A percentile compares a stretch with the other conserved stretches of the same genome.
These are phyloP conservation scores for Pelodytes ibericus DNA, from an alignment of 2,797 vertebrate genomes.

Conservation along the genomic window DNA sequence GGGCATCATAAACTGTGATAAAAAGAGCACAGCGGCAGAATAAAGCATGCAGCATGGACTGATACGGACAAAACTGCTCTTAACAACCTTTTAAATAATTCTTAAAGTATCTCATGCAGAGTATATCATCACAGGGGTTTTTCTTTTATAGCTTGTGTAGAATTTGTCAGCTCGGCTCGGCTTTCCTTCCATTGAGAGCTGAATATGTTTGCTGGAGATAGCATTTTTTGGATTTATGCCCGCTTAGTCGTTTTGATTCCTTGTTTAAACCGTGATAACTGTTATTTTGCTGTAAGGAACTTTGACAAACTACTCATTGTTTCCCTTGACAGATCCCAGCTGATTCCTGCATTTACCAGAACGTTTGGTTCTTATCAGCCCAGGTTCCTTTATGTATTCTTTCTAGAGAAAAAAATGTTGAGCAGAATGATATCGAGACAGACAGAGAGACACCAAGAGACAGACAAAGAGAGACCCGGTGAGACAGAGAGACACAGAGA, in stretches of 20 bases:
- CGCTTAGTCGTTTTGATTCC: conserved; percentile 31
- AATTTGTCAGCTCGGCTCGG: conserved; percentile 16
- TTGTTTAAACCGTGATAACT: conserved; percentile 40
- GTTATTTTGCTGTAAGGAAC: conserved; percentile 47
- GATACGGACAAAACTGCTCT: conserved; percentile 14
- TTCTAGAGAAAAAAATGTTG: conserved; percentile 2
- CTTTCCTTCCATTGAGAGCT: conserved; percentile 23
- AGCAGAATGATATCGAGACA: not conserved
- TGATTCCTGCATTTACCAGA: conserved; percentile 17
- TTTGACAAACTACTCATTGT: conserved; percentile 40
- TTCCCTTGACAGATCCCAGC: conserved; percentile 42
- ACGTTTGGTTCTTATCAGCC: conserved; percentile 32
- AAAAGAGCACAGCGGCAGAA: not conserved
- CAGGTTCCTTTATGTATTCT: not conserved
- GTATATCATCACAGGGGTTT: conserved; percentile 4
- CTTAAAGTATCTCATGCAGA: conserved; percentile 18
- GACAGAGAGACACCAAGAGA: too few relatives aligned
- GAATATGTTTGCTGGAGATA: conserved; percentile 41
- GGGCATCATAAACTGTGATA: too few relatives aligned
- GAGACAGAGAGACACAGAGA: too few relatives aligned
- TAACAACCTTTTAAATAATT: conserved; percentile 26
- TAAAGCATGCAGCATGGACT: not conserved
- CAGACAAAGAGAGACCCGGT: too few relatives aligned
- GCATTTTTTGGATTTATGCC: conserved; percentile 24
- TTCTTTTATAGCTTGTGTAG: conserved; percentile 6